Evolutionary conservation across 2,888 invertebrate genomes (phyloP).

Genomic region (Drosophila setosimentum): DNA sequence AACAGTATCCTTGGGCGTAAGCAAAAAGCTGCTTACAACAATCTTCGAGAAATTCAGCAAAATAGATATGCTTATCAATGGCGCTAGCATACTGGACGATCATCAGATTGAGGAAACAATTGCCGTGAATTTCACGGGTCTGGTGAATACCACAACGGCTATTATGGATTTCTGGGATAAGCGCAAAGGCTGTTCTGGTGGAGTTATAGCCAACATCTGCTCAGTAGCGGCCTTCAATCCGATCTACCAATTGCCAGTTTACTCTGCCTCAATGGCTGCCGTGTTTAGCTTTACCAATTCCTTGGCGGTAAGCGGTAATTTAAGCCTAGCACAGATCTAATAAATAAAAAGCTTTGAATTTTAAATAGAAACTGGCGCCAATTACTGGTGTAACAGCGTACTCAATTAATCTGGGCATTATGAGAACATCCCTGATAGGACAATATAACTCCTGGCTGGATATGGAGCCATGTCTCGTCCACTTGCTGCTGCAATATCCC

Average conservation of each 20-base stretch:
- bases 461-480: conserved; percentile 58
- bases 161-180: conserved; percentile 84
- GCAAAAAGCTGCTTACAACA: conserved; percentile 64
- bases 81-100: conserved; percentile 73
- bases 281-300: conserved; percentile 83
- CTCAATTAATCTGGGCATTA: conserved; percentile 73
- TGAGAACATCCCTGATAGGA: conserved; percentile 58
- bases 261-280: conserved; percentile 84
- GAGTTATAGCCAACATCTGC: conserved; percentile 83
- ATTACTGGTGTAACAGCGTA: conserved; percentile 70
- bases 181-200: conserved; percentile 84
- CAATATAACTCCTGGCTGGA: conserved; percentile 70
- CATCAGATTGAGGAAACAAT: conserved; percentile 70
- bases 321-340: not conserved
- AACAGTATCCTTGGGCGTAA: conserved; percentile 61
- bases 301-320: conserved; percentile 73
- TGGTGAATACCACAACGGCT: conserved; percentile 77
- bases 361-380: conserved; percentile 51
- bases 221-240: conserved; percentile 82
- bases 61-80: conserved; percentile 78
- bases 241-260: conserved; percentile 77
- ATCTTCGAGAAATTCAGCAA: conserved; percentile 58
- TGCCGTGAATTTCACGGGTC: conserved; percentile 68
- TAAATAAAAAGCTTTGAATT: not conserved
- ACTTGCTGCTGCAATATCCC: conserved; percentile 42